Evolutionary conservation across 2,797 vertebrate genomes (phyloP).

Genomic region (Chrysocyon brachyurus): DNA sequence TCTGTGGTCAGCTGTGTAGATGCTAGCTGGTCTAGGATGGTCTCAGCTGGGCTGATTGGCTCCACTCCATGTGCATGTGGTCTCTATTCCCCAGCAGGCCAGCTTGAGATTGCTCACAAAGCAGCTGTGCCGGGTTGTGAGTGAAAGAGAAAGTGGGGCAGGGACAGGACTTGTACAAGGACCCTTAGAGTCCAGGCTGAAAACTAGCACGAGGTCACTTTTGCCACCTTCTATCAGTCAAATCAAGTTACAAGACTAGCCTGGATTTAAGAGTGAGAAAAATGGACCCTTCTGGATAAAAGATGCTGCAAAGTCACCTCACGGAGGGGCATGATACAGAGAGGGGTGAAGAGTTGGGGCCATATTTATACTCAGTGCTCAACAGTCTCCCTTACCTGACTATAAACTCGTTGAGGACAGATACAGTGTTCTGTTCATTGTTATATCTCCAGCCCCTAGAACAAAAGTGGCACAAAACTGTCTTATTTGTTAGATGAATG

Average conservation of each 20-base stretch:
- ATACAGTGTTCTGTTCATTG: neutral
- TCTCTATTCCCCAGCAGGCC: neutral
- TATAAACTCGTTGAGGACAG: neutral
- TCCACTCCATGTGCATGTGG: neutral
- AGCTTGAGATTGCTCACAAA: slow-evolving; percentile 23
- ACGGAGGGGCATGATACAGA: neutral
- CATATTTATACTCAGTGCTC: neutral
- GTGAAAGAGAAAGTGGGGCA: neutral
- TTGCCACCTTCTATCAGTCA: neutral
- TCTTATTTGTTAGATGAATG: neutral
- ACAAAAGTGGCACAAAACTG: neutral
- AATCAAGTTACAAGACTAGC: neutral
- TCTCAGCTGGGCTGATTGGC: neutral
- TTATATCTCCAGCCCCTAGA: neutral
- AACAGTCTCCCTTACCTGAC: neutral
- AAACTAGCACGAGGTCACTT: neutral
- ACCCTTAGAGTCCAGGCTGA: neutral
- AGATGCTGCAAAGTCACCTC: neutral
- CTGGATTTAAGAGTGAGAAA: slow-evolving; percentile 3
- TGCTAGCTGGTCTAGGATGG: neutral
- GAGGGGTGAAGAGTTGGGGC: neutral
- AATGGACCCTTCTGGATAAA: neutral
- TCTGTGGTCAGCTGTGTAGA: neutral
- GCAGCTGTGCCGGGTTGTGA: neutral
- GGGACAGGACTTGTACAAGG: neutral